Conservation (phyloP, 92 coral and sea anemone genomes). For the Bergia sp. region DNA sequence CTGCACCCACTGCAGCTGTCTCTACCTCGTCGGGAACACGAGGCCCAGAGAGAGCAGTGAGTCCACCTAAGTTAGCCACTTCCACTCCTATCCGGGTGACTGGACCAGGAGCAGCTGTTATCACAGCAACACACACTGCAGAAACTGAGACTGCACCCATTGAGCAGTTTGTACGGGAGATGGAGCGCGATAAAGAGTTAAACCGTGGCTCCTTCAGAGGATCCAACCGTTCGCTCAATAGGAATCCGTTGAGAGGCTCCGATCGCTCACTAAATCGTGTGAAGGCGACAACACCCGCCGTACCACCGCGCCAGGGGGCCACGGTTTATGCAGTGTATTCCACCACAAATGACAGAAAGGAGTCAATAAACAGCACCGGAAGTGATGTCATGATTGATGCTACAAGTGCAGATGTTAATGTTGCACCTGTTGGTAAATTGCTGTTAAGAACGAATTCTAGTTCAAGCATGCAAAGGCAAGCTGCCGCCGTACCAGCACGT, state of each 20-base stretch:
- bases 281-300: slow-evolving; percentile 3
- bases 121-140: neutral
- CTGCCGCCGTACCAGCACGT: slow-evolving; percentile 1
- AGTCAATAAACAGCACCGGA: slow-evolving; percentile 9
- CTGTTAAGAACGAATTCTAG: neutral
- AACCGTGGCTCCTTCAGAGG: slow-evolving; percentile 43
- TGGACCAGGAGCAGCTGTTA: neutral
- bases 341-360: neutral
- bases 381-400: slow-evolving; percentile 62
- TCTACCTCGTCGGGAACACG: neutral
- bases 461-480: neutral
- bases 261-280: slow-evolving; percentile 33
- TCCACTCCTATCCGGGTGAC: neutral
- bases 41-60: neutral
- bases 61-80: neutral
- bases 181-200: slow-evolving; percentile 41
- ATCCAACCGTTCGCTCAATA: slow-evolving; percentile 1
- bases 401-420: slow-evolving; percentile 57
- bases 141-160: slow-evolving; percentile 28
- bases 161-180: slow-evolving; percentile 41
- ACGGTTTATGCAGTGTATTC: slow-evolving; percentile 39
- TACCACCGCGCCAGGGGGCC: slow-evolving; percentile 16
- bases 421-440: slow-evolving; percentile 44
- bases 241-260: slow-evolving; percentile 30
- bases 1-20: slow-evolving; percentile 13